These are phyloP conservation scores for Sesamia inferens DNA, from an alignment of 2,888 invertebrate species.

Conservation along the genomic window DNA sequence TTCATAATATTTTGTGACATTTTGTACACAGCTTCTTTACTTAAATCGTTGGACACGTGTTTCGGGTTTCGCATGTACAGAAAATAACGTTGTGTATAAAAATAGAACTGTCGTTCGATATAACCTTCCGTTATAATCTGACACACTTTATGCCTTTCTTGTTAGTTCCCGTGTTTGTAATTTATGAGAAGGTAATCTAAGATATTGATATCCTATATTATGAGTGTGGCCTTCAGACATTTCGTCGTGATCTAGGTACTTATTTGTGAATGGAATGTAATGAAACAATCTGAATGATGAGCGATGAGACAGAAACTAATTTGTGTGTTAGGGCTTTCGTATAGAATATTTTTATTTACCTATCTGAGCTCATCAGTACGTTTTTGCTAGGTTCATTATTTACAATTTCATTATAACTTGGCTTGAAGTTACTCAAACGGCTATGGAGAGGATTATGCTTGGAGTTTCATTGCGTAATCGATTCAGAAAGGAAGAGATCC, in stretches of 20 bases:
- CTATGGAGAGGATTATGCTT: too few species aligned
- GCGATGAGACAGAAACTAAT: slow-evolving; percentile 25
- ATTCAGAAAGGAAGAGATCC: too few species aligned
- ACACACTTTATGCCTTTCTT: slow-evolving; percentile 1
- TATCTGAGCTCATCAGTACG: slow-evolving; percentile 1
- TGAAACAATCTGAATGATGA: slow-evolving; percentile 31
- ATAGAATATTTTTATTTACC: slow-evolving; percentile 3
- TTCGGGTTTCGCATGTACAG: too few species aligned
- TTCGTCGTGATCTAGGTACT: slow-evolving; percentile 17
- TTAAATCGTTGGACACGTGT: too few species aligned
- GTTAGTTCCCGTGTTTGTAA: slow-evolving; percentile 26
- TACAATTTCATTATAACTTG: background rate
- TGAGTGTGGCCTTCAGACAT: slow-evolving; percentile 40
- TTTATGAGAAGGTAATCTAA: slow-evolving; percentile 36
- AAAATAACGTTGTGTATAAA: too few species aligned
- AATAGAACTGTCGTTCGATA: too few species aligned
- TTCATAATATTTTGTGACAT: too few species aligned
- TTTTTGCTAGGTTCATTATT: slow-evolving; percentile 8
- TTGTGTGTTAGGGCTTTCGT: slow-evolving; percentile 16
- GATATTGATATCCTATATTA: slow-evolving; percentile 24
- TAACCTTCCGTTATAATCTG: too few species aligned
- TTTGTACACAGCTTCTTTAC: too few species aligned
- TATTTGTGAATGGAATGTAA: slow-evolving; percentile 22
- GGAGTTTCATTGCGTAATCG: too few species aligned
- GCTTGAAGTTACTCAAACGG: too few species aligned